Conservation (phyloP, 2,797 vertebrate species). For the Cyclopterus lumpus region DNA sequence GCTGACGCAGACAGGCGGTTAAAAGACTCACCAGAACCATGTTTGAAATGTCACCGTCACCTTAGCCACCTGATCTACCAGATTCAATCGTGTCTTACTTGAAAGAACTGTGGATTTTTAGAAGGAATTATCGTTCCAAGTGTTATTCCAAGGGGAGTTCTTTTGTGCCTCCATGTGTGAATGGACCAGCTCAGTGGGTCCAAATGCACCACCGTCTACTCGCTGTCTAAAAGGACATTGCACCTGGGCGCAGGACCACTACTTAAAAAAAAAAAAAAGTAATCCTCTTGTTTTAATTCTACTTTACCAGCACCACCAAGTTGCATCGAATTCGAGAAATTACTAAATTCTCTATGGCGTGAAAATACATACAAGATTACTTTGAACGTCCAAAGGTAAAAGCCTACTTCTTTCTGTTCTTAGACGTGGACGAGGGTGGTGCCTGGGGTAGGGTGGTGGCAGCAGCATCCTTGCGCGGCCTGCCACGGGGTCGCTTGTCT, state of each 20-base stretch:
- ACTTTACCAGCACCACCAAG: background rate
- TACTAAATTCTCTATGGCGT: background rate
- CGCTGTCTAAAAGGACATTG: background rate
- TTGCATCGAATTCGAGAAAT: background rate
- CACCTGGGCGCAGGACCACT: background rate
- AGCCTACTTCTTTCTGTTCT: conserved; percentile 94
- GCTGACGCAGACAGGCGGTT: background rate
- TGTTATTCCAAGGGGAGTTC: background rate
- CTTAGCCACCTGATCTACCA: background rate
- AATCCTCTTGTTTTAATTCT: background rate
- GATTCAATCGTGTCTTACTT: background rate
- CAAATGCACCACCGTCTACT: background rate
- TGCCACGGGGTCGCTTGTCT: conserved; percentile 97
- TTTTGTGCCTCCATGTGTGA: background rate
- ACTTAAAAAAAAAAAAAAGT: background rate
- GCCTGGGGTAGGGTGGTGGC: conserved; percentile 69
- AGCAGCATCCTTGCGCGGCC: conserved; percentile 94
- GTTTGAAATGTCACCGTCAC: background rate
- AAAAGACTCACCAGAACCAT: background rate
- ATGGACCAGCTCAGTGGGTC: background rate
- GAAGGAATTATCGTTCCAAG: background rate
- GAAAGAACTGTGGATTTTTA: background rate
- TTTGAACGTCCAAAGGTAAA: conserved; percentile 11
- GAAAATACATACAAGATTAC: background rate
- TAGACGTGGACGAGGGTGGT: conserved; percentile 85